Conservation (phyloP, 2,113 vertebrate genomes). For the Athene cunicularia region DNA sequence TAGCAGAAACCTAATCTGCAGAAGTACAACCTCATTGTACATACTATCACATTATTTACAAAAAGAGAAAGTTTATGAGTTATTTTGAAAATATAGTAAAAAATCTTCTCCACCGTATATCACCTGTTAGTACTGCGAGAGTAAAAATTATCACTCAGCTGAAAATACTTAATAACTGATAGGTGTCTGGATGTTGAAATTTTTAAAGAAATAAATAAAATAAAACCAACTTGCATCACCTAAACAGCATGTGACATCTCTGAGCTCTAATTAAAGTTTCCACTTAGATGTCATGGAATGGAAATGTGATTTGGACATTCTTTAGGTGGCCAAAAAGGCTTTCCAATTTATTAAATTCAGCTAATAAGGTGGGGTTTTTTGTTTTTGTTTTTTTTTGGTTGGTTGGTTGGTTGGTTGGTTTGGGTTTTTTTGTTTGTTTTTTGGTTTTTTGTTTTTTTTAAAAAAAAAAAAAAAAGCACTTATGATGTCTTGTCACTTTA, state of each 20-base stretch:
- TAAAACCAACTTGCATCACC: background rate
- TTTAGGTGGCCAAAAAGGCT: background rate
- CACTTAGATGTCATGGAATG: background rate
- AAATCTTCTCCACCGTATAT: background rate
- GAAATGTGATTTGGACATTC: background rate
- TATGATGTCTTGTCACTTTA: slow-evolving; percentile 25
- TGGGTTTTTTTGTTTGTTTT: no score
- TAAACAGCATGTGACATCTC: background rate
- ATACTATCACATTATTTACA: background rate
- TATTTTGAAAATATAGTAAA: background rate
- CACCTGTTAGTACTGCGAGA: background rate
- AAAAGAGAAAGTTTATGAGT: background rate
- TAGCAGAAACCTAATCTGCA: background rate
- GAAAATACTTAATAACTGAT: background rate
- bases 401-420: no score
- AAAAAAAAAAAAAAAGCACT: background rate
- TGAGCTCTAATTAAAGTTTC: slow-evolving; percentile 19
- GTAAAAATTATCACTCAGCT: background rate
- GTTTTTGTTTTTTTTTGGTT: no score
- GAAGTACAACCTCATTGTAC: background rate
- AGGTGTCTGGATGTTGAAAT: background rate
- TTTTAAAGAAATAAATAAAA: background rate
- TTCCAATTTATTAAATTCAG: slow-evolving; percentile 6
- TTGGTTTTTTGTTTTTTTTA: no score
- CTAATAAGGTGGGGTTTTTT: no score